Evolutionary conservation across 2,797 vertebrate species (phyloP).

Genomic region (Parauchenoglanis punctatus): DNA sequence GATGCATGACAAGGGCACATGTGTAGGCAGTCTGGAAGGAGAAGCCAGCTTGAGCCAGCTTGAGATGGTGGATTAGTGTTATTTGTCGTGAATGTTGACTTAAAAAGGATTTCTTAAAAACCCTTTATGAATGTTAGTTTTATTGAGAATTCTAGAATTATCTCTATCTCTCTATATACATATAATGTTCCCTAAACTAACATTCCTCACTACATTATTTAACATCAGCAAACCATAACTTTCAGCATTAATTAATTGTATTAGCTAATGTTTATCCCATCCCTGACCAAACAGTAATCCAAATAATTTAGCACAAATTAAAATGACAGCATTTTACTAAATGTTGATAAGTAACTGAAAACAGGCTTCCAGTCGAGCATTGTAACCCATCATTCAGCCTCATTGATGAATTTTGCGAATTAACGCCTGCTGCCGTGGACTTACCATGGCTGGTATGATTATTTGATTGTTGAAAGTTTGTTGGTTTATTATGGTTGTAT

Average conservation of each 20-base stretch:
- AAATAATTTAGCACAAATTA: background rate
- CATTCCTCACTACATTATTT: background rate
- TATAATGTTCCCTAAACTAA: background rate
- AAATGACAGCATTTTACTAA: background rate
- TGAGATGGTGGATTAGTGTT: slow-evolving; percentile 43
- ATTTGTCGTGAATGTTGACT: slow-evolving; percentile 10
- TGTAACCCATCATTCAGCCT: background rate
- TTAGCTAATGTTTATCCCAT: background rate
- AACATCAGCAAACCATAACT: background rate
- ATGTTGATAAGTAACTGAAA: background rate
- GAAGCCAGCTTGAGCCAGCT: slow-evolving; percentile 39
- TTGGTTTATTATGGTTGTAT: no score
- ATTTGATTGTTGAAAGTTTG: no score
- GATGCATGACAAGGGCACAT: slow-evolving; percentile 38
- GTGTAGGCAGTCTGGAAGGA: slow-evolving; percentile 16
- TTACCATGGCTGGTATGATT: no score
- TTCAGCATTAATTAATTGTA: background rate
- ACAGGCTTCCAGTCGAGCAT: background rate
- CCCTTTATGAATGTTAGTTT: background rate
- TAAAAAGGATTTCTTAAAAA: slow-evolving; percentile 2
- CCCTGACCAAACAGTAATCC: background rate
- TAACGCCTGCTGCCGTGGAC: no score
- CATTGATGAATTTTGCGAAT: background rate
- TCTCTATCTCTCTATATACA: no score
- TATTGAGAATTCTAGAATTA: background rate